These are phyloP conservation scores for Latheticus oryzae DNA, from an alignment of 2,888 invertebrate species.

Conservation along the genomic window DNA sequence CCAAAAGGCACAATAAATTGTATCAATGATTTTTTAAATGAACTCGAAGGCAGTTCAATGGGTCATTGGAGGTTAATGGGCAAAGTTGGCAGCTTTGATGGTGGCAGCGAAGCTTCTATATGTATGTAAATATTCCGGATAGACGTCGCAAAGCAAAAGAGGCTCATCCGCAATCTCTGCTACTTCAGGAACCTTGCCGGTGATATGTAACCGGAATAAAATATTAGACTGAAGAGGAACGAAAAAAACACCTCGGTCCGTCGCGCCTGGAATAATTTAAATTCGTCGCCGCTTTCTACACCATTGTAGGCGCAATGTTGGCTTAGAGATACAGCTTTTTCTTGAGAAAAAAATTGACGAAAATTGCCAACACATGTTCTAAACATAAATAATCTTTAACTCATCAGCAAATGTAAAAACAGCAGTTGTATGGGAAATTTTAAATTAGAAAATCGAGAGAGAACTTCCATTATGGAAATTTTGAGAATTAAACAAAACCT, in stretches of 20 bases:
- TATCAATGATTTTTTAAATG: conserved; percentile 18
- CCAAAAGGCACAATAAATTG: conserved; percentile 15
- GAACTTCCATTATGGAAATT: too few relatives aligned
- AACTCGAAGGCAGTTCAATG: conserved; percentile 21
- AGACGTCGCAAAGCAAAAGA: conserved; percentile 20
- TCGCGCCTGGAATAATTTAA: conserved; percentile 20
- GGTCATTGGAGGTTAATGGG: conserved; percentile 22
- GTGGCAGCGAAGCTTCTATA: conserved; percentile 16
- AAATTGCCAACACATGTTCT: too few relatives aligned
- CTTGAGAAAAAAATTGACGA: too few relatives aligned
- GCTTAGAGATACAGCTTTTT: too few relatives aligned
- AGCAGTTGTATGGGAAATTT: too few relatives aligned
- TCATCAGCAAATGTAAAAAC: too few relatives aligned
- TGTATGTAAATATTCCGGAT: conserved; percentile 25
- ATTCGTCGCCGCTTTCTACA: conserved; percentile 1
- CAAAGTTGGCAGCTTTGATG: conserved; percentile 12
- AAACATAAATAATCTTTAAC: too few relatives aligned
- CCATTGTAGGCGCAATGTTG: too few relatives aligned
- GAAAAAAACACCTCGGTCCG: conserved; percentile 29
- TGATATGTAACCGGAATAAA: conserved; percentile 32
- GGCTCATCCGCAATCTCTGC: conserved; percentile 29
- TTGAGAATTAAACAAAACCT: too few relatives aligned
- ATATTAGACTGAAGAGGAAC: conserved; percentile 23
- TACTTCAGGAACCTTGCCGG: conserved; percentile 23
- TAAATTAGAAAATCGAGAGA: too few relatives aligned